These are phyloP conservation scores for Pentamera pediparva DNA, from an alignment of 53 echinoderm and acorn worm species.

Conservation along the genomic window DNA sequence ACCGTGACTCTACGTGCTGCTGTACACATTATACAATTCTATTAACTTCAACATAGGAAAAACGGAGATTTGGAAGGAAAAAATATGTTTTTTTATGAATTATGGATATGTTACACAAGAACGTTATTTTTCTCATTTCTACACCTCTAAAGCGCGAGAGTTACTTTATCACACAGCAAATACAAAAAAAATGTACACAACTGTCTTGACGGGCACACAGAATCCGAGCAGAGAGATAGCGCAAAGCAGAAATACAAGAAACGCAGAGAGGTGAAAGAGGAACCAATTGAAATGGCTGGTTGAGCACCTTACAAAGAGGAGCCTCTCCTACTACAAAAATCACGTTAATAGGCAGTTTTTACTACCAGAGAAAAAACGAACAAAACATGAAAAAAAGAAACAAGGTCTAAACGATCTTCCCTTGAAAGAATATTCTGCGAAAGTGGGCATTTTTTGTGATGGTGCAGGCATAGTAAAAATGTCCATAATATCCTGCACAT, in stretches of 20 bases:
- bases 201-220: constrained; percentile 25
- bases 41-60: constrained; percentile 24
- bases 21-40: constrained; percentile 30
- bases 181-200: constrained; percentile 31
- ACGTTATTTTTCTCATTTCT: background rate
- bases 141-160: constrained; percentile 15
- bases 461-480: no score
- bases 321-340: constrained; percentile 28
- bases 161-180: constrained; percentile 21
- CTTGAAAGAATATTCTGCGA: background rate
- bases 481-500: no score
- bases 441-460: no score
- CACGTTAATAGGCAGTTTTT: constrained; percentile 2
- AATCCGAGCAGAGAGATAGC: constrained; percentile 6
- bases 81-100: constrained; percentile 14
- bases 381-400: background rate
- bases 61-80: constrained; percentile 18
- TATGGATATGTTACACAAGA: constrained; percentile 20
- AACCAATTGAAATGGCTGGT: background rate
- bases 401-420: background rate
- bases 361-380: background rate
- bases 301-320: constrained; percentile 14
- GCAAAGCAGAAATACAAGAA: background rate
- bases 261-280: background rate
- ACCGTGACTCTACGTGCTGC: constrained; percentile 6